Percentiles rank a stretch among this genome's conserved stretches.
Evolutionary conservation across 2,113 vertebrate species (phyloP).

Genomic region (Rhinogobius similis): DNA sequence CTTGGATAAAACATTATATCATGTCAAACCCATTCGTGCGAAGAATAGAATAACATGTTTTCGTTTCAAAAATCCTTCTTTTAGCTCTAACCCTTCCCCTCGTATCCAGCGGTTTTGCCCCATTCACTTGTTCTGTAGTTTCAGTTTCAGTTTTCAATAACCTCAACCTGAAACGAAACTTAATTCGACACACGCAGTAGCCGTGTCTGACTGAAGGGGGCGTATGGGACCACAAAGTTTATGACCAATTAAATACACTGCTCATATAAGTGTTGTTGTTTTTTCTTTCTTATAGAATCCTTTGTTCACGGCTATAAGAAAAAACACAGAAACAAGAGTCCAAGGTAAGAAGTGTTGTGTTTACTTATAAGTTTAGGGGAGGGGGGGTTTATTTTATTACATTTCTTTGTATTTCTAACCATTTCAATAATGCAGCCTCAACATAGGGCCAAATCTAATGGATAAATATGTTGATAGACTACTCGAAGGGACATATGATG

Average conservation of each 20-base stretch:
- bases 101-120: not conserved
- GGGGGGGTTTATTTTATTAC: not conserved
- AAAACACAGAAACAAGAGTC: slow-evolving; percentile 84
- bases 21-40: not conserved
- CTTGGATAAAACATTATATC: not conserved
- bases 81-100: not conserved
- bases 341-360: slow-evolving; percentile 66
- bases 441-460: no score
- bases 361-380: slow-evolving; percentile 70
- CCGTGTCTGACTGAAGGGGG: not conserved
- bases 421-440: no score
- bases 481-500: no score
- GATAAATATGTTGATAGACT: no score
- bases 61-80: not conserved
- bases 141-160: not conserved
- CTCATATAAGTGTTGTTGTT: slow-evolving; percentile 1
- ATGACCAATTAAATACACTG: not conserved
- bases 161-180: not conserved
- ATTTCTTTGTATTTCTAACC: not conserved
- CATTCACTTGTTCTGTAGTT: not conserved
- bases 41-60: not conserved
- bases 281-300: slow-evolving; percentile 78
- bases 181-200: not conserved
- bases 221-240: not conserved
- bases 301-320: slow-evolving; percentile 84